Base-by-base conservation (phyloP, 2,888 invertebrate genomes). In the Cyaniris semiargus region DNA sequence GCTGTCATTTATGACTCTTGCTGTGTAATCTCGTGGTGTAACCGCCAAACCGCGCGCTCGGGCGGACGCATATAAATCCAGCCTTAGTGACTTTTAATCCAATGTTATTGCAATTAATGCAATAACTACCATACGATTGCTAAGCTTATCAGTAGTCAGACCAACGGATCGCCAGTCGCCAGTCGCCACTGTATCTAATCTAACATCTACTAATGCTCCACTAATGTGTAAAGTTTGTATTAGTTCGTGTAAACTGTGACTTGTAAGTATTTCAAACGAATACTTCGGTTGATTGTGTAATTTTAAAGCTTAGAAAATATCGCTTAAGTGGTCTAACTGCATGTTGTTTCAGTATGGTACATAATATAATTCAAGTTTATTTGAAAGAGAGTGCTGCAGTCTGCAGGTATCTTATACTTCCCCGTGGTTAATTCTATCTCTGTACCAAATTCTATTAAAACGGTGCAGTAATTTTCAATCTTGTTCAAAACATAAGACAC, bases 161-260 rank as follows among this genome's bases (percentile, higher is more conserved):
- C 60, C 10, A 58, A 23, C 23, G 10, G 3, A 60, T 10, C 60
- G 60, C 60, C 10, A 60, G 23, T 60, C 60, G 60, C 58, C 58
- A 21, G 58, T 58, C 21, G 21, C 60, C 3, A 23, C 60, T 60
- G 15, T 18, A 66, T 66, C 27, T 66, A 66, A 66, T 66, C 66
- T 66, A 27, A 31, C 27, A 66, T 27, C 27, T 66, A 31, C 66
- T 66, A 66, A 66, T 66, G 27, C 66, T 18, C 27, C 66, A 66
- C 66, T 66, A 66, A 66, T 66, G 66, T 66, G 27, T 66, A 66
- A 31, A 66, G 66, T 31, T 66, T 27, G 27, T 66, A 31, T 18
- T 31, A 31, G 27, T 27, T 31, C 27, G 66, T 18, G 53, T 53
- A 53, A 53, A 53, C 53, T 53, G 18, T 53, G 53, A 53, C 53